These are phyloP conservation scores for Lagorchestes hirsutus DNA, from an alignment of 2,797 vertebrate species.

Conservation along the genomic window DNA sequence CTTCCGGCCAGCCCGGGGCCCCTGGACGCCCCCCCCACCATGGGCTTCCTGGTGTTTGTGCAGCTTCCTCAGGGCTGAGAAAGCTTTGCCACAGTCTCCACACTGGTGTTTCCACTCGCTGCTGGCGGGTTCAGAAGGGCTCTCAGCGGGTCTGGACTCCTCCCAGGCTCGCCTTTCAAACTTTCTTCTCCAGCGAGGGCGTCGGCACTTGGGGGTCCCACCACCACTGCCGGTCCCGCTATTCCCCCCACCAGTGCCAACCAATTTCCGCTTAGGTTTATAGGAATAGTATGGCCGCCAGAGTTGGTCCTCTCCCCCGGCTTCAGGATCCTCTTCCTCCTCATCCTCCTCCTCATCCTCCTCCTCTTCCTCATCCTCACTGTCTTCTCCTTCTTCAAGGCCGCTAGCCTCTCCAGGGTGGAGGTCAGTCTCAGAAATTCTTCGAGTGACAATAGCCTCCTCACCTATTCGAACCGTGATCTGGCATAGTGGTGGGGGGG, in stretches of 20 bases:
- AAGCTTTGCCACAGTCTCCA: conserved; percentile 91
- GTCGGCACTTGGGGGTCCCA: conserved; percentile 80
- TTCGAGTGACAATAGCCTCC: conserved; percentile 94
- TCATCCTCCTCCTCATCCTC: conserved; percentile 70
- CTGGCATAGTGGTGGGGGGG: conserved; percentile 90
- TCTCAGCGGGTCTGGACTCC: conserved; percentile 32
- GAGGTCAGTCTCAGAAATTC: conserved; percentile 94
- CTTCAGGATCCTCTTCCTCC: conserved; percentile 88
- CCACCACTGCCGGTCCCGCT: conserved; percentile 70
- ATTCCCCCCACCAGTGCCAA: conserved; percentile 4
- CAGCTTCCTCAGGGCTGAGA: conserved; percentile 90
- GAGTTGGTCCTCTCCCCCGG: conserved; percentile 91
- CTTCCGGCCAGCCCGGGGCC: conserved; percentile 87
- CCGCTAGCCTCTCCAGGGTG: conserved; percentile 87
- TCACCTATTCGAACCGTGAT: conserved; percentile 95
- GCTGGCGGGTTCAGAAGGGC: conserved; percentile 31
- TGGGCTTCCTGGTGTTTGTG: conserved; percentile 93
- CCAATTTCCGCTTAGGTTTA: conserved; percentile 92
- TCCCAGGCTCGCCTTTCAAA: conserved; percentile 74
- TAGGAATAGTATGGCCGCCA: conserved; percentile 96
- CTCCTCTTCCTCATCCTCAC: conserved; percentile 57
- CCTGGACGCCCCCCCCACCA: conserved; percentile 86
- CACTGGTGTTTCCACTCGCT: conserved; percentile 86
- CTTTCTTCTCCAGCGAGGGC: conserved; percentile 77
- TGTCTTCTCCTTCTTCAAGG: conserved; percentile 85